Percentiles rank a stretch among this genome's conserved stretches.
These are phyloP conservation scores for Leptothorax acervorum DNA, from an alignment of 2,888 invertebrate species.

Conservation along the genomic window DNA sequence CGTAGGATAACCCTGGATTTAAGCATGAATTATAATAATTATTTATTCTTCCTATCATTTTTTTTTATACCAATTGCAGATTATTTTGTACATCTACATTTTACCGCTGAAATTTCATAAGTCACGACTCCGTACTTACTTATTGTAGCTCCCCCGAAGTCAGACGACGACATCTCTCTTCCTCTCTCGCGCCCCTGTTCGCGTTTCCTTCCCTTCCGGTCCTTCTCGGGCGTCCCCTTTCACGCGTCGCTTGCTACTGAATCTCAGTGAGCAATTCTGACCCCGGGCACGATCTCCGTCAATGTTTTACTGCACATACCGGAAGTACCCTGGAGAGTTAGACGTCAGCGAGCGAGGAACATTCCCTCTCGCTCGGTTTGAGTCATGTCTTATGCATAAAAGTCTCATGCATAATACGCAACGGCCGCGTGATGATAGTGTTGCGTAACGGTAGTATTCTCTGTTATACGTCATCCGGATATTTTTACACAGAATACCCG, in stretches of 20 bases:
- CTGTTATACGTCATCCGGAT: background rate
- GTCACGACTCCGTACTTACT: conserved; percentile 19
- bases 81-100: background rate
- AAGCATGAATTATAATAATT: conserved; percentile 7
- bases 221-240: conserved; percentile 46
- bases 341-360: conserved; percentile 50
- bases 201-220: conserved; percentile 38
- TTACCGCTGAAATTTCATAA: background rate
- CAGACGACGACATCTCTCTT: background rate
- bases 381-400: conserved; percentile 53
- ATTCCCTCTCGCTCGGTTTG: conserved; percentile 45
- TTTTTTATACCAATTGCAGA: background rate
- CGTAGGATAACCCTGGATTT: background rate
- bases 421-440: conserved; percentile 15
- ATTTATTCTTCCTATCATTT: background rate
- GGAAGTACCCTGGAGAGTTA: conserved; percentile 41
- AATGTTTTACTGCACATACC: conserved; percentile 53
- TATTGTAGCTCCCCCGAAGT: background rate
- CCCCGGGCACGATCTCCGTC: conserved; percentile 52
- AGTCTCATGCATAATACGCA: conserved; percentile 45
- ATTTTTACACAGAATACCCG: background rate
- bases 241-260: conserved; percentile 52
- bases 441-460: background rate
- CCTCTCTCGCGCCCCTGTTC: background rate
- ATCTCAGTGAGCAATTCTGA: conserved; percentile 68